Evolutionary conservation across 2,113 vertebrate species (phyloP), one percentile per base, ranked within the genome.

Genomic region (Urocitellus parryii): DNA sequence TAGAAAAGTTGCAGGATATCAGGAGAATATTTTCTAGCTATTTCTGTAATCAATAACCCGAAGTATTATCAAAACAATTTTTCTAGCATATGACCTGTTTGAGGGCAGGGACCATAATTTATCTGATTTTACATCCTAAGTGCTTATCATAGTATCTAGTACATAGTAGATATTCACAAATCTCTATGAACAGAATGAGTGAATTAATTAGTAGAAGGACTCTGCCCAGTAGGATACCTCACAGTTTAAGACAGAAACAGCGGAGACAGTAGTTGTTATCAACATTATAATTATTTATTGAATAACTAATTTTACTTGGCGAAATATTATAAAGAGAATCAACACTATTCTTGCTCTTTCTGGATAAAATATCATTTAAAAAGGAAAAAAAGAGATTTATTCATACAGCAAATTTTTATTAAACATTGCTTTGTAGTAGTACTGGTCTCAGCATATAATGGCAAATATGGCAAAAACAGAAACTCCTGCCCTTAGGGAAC

Each of bases 271-370:
- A 91, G 78, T 20, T 80, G 6, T 77, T 27, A 85, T 87, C 14
- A 87, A 27, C 34, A 48, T 56, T 32, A 68, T 51, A 42, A 42
- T 45, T 65, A 85, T 51, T 81, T 81, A 95, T 16, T 81, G 4
- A 82, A 68, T 73, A 97, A 72, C 9, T 68, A 24, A 48, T 90
- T 90, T 94, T 90, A 90, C 9, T 79, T 95, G 39, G 14, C 83
- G 32, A 90, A 39, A n/a, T 8, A 0, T 37, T 82, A 90, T 77
- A 48, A 95, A 87, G 42, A 83, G 20, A 91, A 77, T 72, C 65
- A 90, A 83, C 13, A 76, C 1, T 37, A 82, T 25, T 79, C 39
- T 89, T 37, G 14, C 4, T 86, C 63, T 70, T 91, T 96, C 14
- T 89, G 48, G 72, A 78, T 73, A 89, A 94, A 96, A 83, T 72